A percentile compares a stretch with the other conserved stretches of the same genome.
phyloP scores from a whole-genome alignment of 2,888 invertebrate species.

The Machimus rusticus region DNA sequence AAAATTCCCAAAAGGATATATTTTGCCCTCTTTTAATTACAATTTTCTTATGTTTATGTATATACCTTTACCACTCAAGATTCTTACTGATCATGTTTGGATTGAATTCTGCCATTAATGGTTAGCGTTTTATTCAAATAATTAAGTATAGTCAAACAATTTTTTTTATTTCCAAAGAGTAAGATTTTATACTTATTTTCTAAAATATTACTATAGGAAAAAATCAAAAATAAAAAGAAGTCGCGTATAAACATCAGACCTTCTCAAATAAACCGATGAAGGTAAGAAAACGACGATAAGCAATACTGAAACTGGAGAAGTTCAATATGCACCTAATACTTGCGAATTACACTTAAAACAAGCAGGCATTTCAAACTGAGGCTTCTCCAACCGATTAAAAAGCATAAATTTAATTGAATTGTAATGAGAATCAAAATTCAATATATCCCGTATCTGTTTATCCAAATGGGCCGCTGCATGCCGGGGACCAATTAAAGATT shows the following conservation, averaged over 20 bases:
- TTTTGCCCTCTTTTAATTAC: too few species aligned
- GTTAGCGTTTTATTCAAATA: too few species aligned
- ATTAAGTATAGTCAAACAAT: too few species aligned
- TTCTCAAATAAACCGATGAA: not conserved
- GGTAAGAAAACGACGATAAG: not conserved
- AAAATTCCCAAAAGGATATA: too few species aligned
- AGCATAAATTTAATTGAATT: slow-evolving; percentile 36
- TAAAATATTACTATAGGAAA: too few species aligned
- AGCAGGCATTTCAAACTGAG: not conserved
- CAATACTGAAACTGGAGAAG: not conserved
- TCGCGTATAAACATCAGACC: not conserved
- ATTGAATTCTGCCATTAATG: too few species aligned
- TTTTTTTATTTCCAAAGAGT: too few species aligned
- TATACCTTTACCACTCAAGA: too few species aligned
- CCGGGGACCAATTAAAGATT: slow-evolving; percentile 47
- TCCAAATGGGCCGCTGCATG: slow-evolving; percentile 35
- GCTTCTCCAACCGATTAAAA: not conserved
- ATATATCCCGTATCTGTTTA: slow-evolving; percentile 30
- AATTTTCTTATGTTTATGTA: too few species aligned
- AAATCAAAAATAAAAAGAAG: not conserved
- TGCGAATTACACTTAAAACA: not conserved
- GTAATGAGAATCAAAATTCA: slow-evolving; percentile 27
- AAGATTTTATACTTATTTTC: too few species aligned
- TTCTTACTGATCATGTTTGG: too few species aligned
- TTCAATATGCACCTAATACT: not conserved